Base-by-base conservation (phyloP, 1,140 invertebrate genomes). In the Coelopa frigida region DNA sequence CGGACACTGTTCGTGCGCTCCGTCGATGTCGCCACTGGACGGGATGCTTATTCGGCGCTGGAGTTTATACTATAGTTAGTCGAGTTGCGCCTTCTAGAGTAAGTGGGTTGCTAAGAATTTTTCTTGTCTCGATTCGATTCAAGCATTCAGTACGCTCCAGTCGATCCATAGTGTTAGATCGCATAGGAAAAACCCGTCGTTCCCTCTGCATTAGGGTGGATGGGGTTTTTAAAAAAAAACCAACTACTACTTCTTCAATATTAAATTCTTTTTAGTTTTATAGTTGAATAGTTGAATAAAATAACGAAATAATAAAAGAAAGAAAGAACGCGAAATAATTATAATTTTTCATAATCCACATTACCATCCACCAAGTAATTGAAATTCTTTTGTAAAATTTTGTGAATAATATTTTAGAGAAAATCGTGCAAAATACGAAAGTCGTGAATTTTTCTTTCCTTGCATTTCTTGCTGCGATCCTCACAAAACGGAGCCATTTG, bases 11-110 rank as follows among this genome's bases (percentile, higher is more conserved):
- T n/a, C n/a, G n/a, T n/a, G n/a, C n/a, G n/a, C n/a, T n/a, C n/a
- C n/a, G n/a, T n/a, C n/a, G n/a, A n/a, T n/a, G n/a, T n/a, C n/a
- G n/a, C n/a, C n/a, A n/a, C n/a, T n/a, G n/a, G n/a, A n/a, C n/a
- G n/a, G n/a, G n/a, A n/a, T 42, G n/a, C 29, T 17, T 44, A 29
- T 15, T 18, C 35, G 12, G 12, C 12, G 23, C 51, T 62, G 55
- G 55, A 66, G 60, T 53, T 65, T 66, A 62, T 66, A 66, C 54
- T 66, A 66, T 66, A 66, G 61, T 66, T 66, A 67, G 63, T 67
- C 57, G 60, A 59, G 53, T 66, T 61, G 53, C 59, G 63, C 62
- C 63, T 63, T 58, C 60, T 57, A 55, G 55, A 67, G 63, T 67
- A 63, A 67, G 62, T 66, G 58, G 63, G 49, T 27, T 51, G 47